Evolutionary conservation across 1,140 invertebrate genomes (phyloP).

Genomic region (Bombus cullumanus): DNA sequence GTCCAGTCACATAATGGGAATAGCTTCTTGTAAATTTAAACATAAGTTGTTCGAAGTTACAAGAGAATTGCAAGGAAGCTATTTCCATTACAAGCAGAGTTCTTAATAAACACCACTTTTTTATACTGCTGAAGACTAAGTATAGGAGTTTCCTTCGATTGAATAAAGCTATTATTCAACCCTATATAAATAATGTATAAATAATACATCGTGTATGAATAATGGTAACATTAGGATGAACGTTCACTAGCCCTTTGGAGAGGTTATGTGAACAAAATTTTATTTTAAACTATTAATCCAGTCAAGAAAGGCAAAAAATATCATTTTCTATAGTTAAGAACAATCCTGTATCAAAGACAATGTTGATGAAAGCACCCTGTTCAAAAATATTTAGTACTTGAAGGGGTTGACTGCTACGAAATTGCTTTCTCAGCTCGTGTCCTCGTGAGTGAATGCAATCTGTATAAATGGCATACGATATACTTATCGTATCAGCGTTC

Average conservation of each 20-base stretch:
- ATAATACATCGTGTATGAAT: constrained; percentile 6
- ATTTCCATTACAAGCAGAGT: neutral
- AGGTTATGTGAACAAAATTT: neutral
- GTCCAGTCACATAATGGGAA: neutral
- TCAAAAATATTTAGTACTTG: constrained; percentile 4
- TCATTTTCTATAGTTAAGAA: neutral
- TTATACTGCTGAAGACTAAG: neutral
- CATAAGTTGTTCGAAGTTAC: neutral
- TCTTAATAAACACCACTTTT: neutral
- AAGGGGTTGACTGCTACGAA: neutral
- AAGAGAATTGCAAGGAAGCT: neutral
- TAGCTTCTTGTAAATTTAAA: neutral
- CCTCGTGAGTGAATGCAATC: constrained; percentile 52
- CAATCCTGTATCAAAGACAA: constrained; percentile 3
- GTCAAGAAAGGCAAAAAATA: neutral
- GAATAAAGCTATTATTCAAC: neutral
- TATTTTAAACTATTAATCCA: neutral
- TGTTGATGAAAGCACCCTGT: no score
- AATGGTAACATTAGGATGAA: neutral
- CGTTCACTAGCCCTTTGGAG: constrained; percentile 13
- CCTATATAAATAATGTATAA: constrained; percentile 33
- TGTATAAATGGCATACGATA: constrained; percentile 60
- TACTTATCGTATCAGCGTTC: constrained; percentile 4
- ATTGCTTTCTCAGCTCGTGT: constrained; percentile 46
- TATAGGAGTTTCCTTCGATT: neutral